Evolutionary conservation across 2,113 vertebrate genomes (phyloP).

Genomic region (Choloepus hoffmanni): DNA sequence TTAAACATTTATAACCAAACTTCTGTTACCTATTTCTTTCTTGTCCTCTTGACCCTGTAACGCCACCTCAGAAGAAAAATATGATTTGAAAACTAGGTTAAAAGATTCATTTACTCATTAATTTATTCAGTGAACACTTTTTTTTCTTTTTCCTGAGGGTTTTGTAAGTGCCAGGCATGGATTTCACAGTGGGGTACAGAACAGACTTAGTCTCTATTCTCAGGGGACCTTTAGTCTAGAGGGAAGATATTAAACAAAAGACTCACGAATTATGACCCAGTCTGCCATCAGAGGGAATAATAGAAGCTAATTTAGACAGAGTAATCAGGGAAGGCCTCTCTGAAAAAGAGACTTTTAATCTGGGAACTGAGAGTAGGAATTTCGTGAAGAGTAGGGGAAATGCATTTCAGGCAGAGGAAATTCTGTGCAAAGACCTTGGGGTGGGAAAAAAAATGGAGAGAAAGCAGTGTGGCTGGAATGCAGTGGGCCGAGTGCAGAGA

Average conservation of each 20-base stretch:
- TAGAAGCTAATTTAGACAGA: constrained; percentile 34
- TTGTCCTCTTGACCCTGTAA: neutral
- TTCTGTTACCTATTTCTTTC: neutral
- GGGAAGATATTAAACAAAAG: neutral
- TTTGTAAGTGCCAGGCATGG: neutral
- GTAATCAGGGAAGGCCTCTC: neutral
- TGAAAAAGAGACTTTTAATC: constrained; percentile 30
- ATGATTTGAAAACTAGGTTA: constrained; percentile 24
- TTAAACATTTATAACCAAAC: neutral
- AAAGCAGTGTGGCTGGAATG: neutral
- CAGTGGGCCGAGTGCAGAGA: neutral
- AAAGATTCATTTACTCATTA: constrained; percentile 49
- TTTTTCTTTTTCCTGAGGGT: neutral
- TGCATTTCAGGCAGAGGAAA: neutral
- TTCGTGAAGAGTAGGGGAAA: constrained; percentile 1
- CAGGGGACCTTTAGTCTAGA: neutral
- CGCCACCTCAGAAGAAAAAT: constrained; percentile 42
- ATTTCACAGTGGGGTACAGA: neutral
- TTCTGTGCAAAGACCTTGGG: neutral
- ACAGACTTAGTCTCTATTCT: neutral
- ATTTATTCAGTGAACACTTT: constrained; percentile 1
- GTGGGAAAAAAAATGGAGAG: neutral
- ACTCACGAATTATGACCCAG: neutral
- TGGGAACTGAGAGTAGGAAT: neutral
- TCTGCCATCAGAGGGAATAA: constrained; percentile 7